Percentiles rank a stretch among this genome's conserved stretches.
Conservation (phyloP, 1,140 invertebrate genomes). For the Acyrthosiphon pisum region DNA sequence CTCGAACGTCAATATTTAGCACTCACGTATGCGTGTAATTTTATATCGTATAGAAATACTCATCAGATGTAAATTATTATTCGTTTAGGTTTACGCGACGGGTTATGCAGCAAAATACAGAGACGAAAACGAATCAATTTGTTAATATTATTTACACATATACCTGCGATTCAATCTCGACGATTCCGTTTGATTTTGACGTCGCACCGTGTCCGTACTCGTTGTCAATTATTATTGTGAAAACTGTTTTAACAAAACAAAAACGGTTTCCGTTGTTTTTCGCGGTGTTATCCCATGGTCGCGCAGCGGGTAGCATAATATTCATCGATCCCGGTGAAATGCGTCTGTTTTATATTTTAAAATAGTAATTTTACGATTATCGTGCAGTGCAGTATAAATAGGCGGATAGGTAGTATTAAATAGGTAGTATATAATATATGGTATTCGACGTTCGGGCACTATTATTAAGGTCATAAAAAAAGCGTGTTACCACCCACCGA, state of each 20-base stretch:
- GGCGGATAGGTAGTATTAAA: too few species aligned
- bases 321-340: neutral
- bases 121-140: neutral
- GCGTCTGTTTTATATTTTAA: neutral
- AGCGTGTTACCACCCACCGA: neutral
- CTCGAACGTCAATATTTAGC: too few species aligned
- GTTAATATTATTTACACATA: neutral
- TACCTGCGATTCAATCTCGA: neutral
- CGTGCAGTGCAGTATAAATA: neutral
- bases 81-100: neutral
- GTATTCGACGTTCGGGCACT: neutral
- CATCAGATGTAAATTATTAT: neutral
- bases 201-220: neutral
- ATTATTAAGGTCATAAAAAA: neutral
- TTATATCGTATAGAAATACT: too few species aligned
- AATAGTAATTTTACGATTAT: slow-evolving; percentile 15
- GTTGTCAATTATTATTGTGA: too few species aligned
- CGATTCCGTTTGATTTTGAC: neutral
- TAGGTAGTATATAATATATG: neutral
- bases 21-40: too few species aligned
- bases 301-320: neutral
- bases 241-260: neutral
- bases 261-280: neutral
- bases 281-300: neutral
- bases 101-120: neutral